Evolutionary conservation across 1,140 invertebrate species (phyloP).

Genomic region (Sycophaga agraensis): DNA sequence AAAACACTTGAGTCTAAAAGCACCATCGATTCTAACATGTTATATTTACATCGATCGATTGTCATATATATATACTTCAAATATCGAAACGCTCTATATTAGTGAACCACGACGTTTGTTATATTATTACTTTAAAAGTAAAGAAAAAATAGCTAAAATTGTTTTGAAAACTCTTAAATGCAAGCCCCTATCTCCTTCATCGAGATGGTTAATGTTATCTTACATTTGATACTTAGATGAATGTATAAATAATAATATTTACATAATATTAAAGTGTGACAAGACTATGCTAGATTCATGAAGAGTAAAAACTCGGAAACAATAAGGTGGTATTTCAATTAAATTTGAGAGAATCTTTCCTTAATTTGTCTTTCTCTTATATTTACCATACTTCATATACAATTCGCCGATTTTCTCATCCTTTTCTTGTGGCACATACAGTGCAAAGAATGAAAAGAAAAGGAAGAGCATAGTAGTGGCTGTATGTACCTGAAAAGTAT

Average conservation of each 20-base stretch:
- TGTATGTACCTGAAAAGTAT: constrained; percentile 31
- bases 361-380: constrained; percentile 22
- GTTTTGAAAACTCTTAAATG: constrained; percentile 39
- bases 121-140: constrained; percentile 37
- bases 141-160: constrained; percentile 31
- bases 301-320: constrained; percentile 16
- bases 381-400: constrained; percentile 24
- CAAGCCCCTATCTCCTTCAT: constrained; percentile 35
- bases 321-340: constrained; percentile 19
- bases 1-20: constrained; percentile 31
- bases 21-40: constrained; percentile 33
- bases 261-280: constrained; percentile 50
- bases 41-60: constrained; percentile 38
- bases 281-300: constrained; percentile 30
- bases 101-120: constrained; percentile 48
- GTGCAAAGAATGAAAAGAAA: constrained; percentile 19
- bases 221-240: constrained; percentile 48
- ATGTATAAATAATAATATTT: constrained; percentile 55
- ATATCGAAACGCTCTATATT: constrained; percentile 39
- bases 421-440: constrained; percentile 19
- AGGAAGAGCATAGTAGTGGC: constrained; percentile 30
- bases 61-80: constrained; percentile 36
- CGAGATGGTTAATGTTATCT: constrained; percentile 40
- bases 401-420: constrained; percentile 29
- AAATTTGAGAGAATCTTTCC: constrained; percentile 18